Percentiles rank a stretch among this genome's conserved stretches.
Evolutionary conservation across 2,888 invertebrate species (phyloP).

Genomic region (Thumatha senex): DNA sequence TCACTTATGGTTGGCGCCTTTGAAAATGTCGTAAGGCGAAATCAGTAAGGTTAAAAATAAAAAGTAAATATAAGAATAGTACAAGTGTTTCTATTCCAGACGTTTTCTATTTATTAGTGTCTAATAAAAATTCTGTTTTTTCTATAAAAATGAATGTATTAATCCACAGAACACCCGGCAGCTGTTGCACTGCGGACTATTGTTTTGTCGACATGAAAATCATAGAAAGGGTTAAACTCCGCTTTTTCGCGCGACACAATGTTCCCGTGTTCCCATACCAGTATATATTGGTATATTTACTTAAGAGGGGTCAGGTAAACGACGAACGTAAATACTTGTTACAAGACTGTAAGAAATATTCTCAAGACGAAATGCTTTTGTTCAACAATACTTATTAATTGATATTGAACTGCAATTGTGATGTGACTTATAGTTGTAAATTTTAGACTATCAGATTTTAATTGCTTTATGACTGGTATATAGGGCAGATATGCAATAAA

Average conservation of each 20-base stretch:
- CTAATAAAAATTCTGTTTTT: no score
- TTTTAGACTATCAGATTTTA: not conserved
- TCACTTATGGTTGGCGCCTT: no score
- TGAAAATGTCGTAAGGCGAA: no score
- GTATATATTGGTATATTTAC: conserved; percentile 69
- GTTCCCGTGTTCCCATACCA: conserved; percentile 78
- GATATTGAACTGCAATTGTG: not conserved
- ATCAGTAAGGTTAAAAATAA: no score
- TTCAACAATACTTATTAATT: conserved; percentile 67
- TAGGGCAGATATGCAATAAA: not conserved
- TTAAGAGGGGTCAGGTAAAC: conserved; percentile 68
- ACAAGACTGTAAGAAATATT: conserved; percentile 68
- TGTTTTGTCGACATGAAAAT: conserved; percentile 80
- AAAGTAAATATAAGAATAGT: no score
- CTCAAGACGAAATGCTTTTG: conserved; percentile 62
- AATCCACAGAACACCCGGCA: conserved; percentile 68
- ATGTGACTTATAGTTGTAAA: conserved; percentile 6
- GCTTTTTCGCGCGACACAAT: conserved; percentile 74
- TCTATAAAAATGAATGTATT: no score
- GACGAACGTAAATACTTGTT: conserved; percentile 73
- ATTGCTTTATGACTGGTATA: not conserved
- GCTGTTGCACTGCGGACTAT: conserved; percentile 75
- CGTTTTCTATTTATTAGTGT: no score
- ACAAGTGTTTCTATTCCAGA: no score
- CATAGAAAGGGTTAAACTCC: conserved; percentile 71